Evolutionary conservation across 2,797 vertebrate genomes (phyloP), one percentile per base, ranked within the genome.

Genomic region (Arctocebus calabarensis): DNA sequence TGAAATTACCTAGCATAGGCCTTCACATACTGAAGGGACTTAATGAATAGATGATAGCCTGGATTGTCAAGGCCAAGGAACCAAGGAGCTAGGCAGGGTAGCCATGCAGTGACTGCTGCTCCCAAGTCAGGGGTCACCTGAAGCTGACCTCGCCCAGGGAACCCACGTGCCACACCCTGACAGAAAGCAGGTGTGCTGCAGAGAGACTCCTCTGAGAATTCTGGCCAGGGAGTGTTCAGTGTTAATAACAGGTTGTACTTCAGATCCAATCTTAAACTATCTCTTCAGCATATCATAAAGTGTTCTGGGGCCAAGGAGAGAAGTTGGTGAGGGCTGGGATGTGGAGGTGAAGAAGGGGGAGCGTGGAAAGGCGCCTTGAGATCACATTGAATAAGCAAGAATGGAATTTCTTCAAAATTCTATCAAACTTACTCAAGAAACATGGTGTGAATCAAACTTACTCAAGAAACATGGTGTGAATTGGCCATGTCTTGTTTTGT

Each of bases 381-480:
- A 82, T 95, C 71, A 85, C 16, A 2, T 43, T 94, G 75, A 91
- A 91, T 73, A 94, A 88, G 52, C 27, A 94, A 86, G 66, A 90
- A 90, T 40, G 75, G 64, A 83, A 83, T n/a, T n/a, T n/a, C n/a
- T n/a, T n/a, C n/a, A n/a, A n/a, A n/a, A n/a, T n/a, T 96, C 78
- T 91, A 52, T 90, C 86, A 83, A 78, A 92, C n/a, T n/a, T 19
- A 79, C 75, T 82, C 4, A 0, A 81, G 84, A 88, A 91, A 74
- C 77, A 96, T n/a, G 52, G 88, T 68, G 12, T 88, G 91, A 97
- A 96, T 95, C n/a, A n/a, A n/a, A n/a, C n/a, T n/a, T 19, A 79
- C 75, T 82, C 4, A 0, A 81, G 84, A 88, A 91, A 74, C 77
- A 96, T n/a, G 52, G 88, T 68, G 12, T 88, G 91, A 97, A 96